Conservation (phyloP, 2,888 invertebrate species). For the Drosophila percnosoma region DNA sequence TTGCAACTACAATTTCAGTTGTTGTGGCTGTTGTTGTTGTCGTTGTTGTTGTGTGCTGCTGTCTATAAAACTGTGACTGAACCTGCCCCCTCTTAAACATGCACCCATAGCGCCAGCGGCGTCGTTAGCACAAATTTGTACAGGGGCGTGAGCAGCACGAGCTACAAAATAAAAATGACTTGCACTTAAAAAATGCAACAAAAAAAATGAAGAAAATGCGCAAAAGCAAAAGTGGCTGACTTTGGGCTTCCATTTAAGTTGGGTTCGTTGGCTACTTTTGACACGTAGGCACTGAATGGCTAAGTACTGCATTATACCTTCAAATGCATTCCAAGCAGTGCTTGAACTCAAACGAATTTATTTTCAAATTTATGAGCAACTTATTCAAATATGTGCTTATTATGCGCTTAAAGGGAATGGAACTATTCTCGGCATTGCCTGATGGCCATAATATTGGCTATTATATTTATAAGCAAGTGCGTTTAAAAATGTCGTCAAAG, state of each 20-base stretch:
- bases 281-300: conserved; percentile 6
- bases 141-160: conserved; percentile 35
- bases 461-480: neutral
- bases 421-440: neutral
- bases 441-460: neutral
- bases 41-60: conserved; percentile 27
- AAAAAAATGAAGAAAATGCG: neutral
- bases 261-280: neutral
- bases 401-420: no score
- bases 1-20: conserved; percentile 42
- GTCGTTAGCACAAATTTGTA: conserved; percentile 68
- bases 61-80: conserved; percentile 62
- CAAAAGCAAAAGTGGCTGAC: conserved; percentile 19
- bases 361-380: neutral
- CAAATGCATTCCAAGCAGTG: neutral
- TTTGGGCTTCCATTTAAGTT: neutral
- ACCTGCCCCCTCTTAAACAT: conserved; percentile 16
- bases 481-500: no score
- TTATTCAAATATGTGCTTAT: neutral
- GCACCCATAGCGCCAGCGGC: conserved; percentile 59
- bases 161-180: conserved; percentile 35
- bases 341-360: neutral
- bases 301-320: conserved; percentile 21
- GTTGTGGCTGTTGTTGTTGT: conserved; percentile 9
- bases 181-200: conserved; percentile 30